A percentile compares a stretch with the other conserved stretches of the same genome.
These are phyloP conservation scores for Pseudorhombus dupliciocellatus DNA, from an alignment of 2,113 vertebrate genomes.

Conservation along the genomic window DNA sequence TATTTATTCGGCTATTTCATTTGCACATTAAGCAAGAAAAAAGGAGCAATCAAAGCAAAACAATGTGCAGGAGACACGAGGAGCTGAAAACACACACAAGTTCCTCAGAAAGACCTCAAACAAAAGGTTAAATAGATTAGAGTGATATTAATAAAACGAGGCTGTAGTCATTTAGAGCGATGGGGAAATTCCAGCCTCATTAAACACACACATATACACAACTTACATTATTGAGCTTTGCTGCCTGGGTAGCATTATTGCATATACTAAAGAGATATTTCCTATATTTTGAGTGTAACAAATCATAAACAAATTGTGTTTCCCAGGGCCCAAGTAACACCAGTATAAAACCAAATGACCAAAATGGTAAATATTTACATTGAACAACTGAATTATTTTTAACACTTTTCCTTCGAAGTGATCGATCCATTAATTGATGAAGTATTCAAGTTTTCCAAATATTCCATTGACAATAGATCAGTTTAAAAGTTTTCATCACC, in stretches of 20 bases:
- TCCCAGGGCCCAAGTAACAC: no score
- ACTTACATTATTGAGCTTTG: neutral
- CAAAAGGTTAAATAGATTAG: conserved; percentile 34
- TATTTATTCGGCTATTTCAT: conserved; percentile 43
- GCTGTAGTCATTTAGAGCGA: conserved; percentile 13
- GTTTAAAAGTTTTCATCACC: neutral
- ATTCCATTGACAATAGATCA: no score
- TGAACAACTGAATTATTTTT: no score
- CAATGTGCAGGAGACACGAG: conserved; percentile 11
- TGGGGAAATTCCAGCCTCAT: neutral
- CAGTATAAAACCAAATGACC: no score
- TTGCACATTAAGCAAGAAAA: conserved; percentile 46
- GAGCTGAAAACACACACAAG: conserved; percentile 26
- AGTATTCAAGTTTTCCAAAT: neutral
- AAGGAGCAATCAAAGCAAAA: conserved; percentile 27
- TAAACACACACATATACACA: neutral
- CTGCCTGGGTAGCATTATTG: neutral
- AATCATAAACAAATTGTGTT: no score
- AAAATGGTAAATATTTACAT: no score
- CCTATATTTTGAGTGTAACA: neutral
- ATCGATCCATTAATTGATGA: no score
- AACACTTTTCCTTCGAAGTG: no score
- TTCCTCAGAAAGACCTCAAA: conserved; percentile 32
- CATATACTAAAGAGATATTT: neutral
- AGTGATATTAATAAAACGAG: conserved; percentile 22